Conservation (phyloP, 1,140 invertebrate species). For the Magallana gigas region DNA sequence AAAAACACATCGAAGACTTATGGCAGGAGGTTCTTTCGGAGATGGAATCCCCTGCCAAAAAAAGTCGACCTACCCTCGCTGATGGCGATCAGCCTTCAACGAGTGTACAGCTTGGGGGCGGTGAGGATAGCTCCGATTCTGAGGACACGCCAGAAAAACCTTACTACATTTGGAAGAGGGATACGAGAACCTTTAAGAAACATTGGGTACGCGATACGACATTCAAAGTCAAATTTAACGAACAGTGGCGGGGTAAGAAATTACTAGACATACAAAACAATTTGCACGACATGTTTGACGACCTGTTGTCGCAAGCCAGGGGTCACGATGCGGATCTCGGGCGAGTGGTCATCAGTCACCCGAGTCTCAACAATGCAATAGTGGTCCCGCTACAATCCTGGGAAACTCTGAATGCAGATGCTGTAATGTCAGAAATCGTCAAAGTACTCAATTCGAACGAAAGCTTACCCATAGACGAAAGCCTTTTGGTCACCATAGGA, state of each 20-base stretch:
- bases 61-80: too few relatives aligned
- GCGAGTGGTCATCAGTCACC: slow-evolving; percentile 38
- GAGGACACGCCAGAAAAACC: slow-evolving; percentile 27
- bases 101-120: background rate
- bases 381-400: slow-evolving; percentile 36
- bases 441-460: slow-evolving; percentile 42
- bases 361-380: slow-evolving; percentile 32
- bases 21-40: too few relatives aligned
- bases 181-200: slow-evolving; percentile 41
- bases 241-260: too few relatives aligned
- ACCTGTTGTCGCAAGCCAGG: slow-evolving; percentile 39
- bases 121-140: background rate
- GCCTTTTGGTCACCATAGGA: slow-evolving; percentile 18
- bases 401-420: slow-evolving; percentile 44
- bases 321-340: slow-evolving; percentile 41
- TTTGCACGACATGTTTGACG: slow-evolving; percentile 2
- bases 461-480: slow-evolving; percentile 41
- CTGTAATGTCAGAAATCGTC: slow-evolving; percentile 27
- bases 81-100: too few relatives aligned
- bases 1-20: background rate
- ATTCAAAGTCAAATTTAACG: slow-evolving; percentile 10
- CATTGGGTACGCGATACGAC: slow-evolving; percentile 10
- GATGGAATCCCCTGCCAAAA: too few relatives aligned
- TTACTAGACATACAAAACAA: too few relatives aligned
- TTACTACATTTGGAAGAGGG: slow-evolving; percentile 34